phyloP scores from a whole-genome alignment of 1,140 invertebrate genomes.

The Asobara japonica region DNA sequence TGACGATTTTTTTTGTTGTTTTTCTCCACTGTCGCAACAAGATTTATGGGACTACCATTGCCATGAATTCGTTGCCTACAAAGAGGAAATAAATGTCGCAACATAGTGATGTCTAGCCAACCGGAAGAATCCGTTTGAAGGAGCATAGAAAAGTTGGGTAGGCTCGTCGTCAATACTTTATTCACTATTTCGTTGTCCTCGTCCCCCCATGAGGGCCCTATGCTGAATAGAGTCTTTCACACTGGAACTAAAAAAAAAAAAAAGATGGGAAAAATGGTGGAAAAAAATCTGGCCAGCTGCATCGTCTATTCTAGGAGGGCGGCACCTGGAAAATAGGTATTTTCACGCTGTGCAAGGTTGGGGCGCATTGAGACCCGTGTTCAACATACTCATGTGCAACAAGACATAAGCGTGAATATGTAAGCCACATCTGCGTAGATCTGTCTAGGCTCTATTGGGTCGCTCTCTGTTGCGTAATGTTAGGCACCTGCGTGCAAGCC shows the following conservation, averaged over 20 bases:
- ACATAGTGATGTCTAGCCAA: slow-evolving; percentile 35
- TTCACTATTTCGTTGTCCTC: slow-evolving; percentile 27
- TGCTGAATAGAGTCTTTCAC: slow-evolving; percentile 50
- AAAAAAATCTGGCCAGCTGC: slow-evolving; percentile 42
- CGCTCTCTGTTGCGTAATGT: neutral
- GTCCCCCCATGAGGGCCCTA: slow-evolving; percentile 45
- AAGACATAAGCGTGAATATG: neutral
- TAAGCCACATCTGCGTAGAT: slow-evolving; percentile 36
- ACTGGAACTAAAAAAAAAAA: slow-evolving; percentile 23
- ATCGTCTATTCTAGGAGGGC: slow-evolving; percentile 44
- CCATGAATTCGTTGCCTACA: slow-evolving; percentile 7
- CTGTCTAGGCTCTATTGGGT: neutral
- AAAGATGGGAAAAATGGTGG: neutral
- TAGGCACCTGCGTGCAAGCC: slow-evolving; percentile 5
- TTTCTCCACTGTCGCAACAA: neutral
- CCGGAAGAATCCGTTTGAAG: slow-evolving; percentile 56
- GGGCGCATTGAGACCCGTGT: neutral
- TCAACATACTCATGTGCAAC: slow-evolving; percentile 25
- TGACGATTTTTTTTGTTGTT: neutral
- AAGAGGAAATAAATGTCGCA: slow-evolving; percentile 10
- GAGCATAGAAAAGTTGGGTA: neutral
- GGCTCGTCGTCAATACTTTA: slow-evolving; percentile 32
- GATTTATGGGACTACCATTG: slow-evolving; percentile 10
- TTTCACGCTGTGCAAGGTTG: slow-evolving; percentile 47
- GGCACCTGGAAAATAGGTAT: slow-evolving; percentile 54